These are phyloP conservation scores for Frankliniella fusca DNA, from an alignment of 2,888 invertebrate species.

Conservation along the genomic window DNA sequence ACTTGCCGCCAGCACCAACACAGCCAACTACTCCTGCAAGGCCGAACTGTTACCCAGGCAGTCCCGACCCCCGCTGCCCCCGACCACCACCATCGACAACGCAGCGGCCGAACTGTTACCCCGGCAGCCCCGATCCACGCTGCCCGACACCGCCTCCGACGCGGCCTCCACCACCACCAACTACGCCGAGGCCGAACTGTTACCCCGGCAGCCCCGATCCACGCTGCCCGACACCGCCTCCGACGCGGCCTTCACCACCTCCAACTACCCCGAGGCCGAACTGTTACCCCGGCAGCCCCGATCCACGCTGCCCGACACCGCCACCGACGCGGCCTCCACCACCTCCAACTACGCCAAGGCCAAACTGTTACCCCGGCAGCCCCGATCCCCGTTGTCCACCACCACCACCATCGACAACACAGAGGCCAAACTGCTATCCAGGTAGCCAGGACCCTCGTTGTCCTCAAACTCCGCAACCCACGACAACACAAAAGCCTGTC, in stretches of 20 bases:
- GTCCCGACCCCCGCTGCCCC: not conserved
- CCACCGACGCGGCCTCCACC: too few relatives aligned
- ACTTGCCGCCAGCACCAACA: too few relatives aligned
- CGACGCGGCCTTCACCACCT: not conserved
- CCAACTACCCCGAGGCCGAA: not conserved
- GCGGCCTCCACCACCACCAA: not conserved
- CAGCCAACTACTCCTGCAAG: conserved; percentile 33
- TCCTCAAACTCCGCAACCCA: not conserved
- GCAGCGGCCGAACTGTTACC: not conserved
- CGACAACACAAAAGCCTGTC: too few relatives aligned
- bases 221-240: not conserved
- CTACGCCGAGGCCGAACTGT: not conserved
- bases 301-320: not conserved
- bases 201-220: not conserved
- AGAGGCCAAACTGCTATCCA: not conserved
- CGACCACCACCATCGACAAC: not conserved
- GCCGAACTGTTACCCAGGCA: not conserved
- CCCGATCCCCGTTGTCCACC: too few relatives aligned
- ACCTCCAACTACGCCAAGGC: not conserved
- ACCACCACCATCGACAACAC: too few relatives aligned
- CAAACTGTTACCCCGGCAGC: conserved; percentile 31
- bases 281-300: not conserved
- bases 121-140: not conserved
- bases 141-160: not conserved
- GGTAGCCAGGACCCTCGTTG: not conserved